Evolutionary conservation across 2,113 vertebrate genomes (phyloP), one percentile per base, ranked within the genome.

Genomic region (Python bivittatus): DNA sequence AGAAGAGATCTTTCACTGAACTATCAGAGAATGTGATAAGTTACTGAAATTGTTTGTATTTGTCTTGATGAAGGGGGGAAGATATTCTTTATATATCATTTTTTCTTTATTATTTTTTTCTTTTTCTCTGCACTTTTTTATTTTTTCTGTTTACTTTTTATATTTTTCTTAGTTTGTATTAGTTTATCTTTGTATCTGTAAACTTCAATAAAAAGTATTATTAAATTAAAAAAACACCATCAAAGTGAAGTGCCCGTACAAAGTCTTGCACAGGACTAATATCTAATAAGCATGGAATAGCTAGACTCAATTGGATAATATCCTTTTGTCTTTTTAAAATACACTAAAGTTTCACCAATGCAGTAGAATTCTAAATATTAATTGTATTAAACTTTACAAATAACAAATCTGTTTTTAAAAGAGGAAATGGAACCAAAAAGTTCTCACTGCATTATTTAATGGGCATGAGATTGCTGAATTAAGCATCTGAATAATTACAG

Each of bases 401-500:
- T 91, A 38, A 88, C 11, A 85, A 52, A 79, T 79, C 72, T 79
- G 64, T 72, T 72, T 72, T 72, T 72, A 33, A 44, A 88, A 29
- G 91, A 95, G 94, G 83, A 94, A 88, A 6, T 90, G 23, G 48
- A 91, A 6, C 23, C 87, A 92, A 93, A 96, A 94, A 86, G 53
- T 68, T 0, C 27, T 12, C n/a, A 12, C 2, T 90, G 6, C 60
- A 72, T 84, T 68, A 88, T 91, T 92, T 94, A 97, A 95, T 94
- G 94, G 93, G 93, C 91, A 95, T 95, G 95, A 92, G 44, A 93
- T 94, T 96, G 88, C 84, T 91, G 88, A 95, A 89, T 97, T 95
- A 94, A 95, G 29, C 95, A 94, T 94, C 93, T 94, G 91, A 96
- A 95, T 94, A 97, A 97, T 97, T 97, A 91, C 86, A 93, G 56